Base-by-base conservation (phyloP, 2,797 vertebrate species). In the Buceros bicornis region DNA sequence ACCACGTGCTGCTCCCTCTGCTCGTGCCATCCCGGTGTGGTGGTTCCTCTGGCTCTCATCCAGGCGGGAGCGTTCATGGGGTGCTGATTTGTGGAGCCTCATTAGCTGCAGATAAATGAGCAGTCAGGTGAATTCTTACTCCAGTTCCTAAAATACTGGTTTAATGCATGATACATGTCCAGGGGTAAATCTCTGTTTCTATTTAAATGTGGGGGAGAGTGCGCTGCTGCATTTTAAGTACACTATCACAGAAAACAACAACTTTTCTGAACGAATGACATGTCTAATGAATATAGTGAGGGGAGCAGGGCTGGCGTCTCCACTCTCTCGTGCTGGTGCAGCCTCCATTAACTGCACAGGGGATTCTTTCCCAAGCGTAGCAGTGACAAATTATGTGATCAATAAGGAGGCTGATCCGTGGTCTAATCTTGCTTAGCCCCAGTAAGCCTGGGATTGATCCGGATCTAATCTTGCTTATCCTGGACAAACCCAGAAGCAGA, bases 381-480 rank as follows among this genome's bases (percentile, higher is more conserved):
- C 13, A 86, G 92, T 85, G 93, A 91, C 87, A 95, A 96, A 90
- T 94, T 58, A 82, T 10, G 14, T 3, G 31, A 95, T 97, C 96
- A 54, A 96, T 97, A 40, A 0, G 0, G 31, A 74, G 50, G 28
- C 88, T 92, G 94, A 96, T 94, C 93, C 5, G 4, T 80, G 90
- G 71, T 94, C 89, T 95, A 92, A 95, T 97, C 94, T 96, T 87
- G 18, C 86, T 93, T 79, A 93, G 93, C 70, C 89, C 77, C 1
- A 2, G 64, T 95, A 89, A 95, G 64, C 82, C 82, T 1, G 6
- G 83, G 90, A 97, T 96, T 95, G 95, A 96, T 97, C 91, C 90
- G 93, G 86, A 97, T 96, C 86, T 97, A 95, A 97, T 97, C 96
- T 92, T 82, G 57, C 86, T 96, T 93, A 95, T 95, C 93, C 89